Conservation (phyloP, 2,113 vertebrate genomes). For the Phalacrocorax pelagicus region DNA sequence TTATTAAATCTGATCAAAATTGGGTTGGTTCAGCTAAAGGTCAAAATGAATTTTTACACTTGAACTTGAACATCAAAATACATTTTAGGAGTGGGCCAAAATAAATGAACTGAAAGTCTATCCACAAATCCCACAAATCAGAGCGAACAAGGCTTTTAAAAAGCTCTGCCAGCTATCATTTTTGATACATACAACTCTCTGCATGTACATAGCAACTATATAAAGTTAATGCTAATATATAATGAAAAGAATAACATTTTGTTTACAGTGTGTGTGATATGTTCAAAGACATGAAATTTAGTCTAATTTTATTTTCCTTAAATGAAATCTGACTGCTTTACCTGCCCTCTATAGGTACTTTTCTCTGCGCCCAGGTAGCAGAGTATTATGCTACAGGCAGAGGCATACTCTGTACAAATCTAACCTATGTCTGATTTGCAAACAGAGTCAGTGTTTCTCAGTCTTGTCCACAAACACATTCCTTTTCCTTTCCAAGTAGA, state of each 20-base stretch:
- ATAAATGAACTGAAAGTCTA: background rate
- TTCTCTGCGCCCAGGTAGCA: background rate
- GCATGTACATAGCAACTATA: background rate
- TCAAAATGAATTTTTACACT: conserved; percentile 15
- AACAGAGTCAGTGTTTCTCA: background rate
- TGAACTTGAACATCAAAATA: conserved; percentile 30
- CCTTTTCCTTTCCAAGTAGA: background rate
- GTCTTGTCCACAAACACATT: background rate
- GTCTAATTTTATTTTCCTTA: background rate
- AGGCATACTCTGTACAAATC: background rate
- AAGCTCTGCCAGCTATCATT: background rate
- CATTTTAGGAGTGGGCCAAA: background rate
- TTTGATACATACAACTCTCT: background rate
- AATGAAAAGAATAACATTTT: background rate
- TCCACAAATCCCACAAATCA: conserved; percentile 5
- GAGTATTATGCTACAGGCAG: background rate
- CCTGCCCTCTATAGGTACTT: background rate
- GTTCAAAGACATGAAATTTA: background rate
- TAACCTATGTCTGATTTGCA: background rate
- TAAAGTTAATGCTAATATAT: background rate
- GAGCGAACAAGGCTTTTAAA: background rate
- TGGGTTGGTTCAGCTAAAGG: background rate
- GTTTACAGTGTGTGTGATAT: background rate
- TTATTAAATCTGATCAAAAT: conserved; percentile 16
- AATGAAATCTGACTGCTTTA: background rate